These are phyloP conservation scores for Harmothoe impar DNA, from an alignment of 2,888 invertebrate species.

Conservation along the genomic window DNA sequence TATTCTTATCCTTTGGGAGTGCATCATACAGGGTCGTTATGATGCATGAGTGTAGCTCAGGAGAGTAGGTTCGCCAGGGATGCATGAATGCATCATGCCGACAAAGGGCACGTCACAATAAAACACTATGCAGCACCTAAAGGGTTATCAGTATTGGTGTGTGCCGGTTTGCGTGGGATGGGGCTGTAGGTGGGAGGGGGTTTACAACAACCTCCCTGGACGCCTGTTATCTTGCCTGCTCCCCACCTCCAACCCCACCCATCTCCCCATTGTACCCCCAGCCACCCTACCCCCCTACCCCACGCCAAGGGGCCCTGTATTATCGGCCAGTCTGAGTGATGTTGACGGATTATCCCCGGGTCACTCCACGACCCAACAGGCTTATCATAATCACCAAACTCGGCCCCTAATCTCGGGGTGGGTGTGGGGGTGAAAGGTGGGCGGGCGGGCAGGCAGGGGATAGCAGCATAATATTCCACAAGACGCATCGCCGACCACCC, in stretches of 20 bases:
- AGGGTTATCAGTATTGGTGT: not conserved
- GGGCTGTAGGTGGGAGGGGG: not conserved
- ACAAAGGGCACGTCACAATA: no score
- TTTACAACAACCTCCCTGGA: not conserved
- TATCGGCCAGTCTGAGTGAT: conserved; percentile 33
- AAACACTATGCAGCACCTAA: no score
- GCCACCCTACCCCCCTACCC: not conserved
- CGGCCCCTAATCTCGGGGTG: conserved; percentile 22
- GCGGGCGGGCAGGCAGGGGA: not conserved
- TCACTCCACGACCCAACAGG: not conserved
- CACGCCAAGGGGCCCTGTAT: not conserved
- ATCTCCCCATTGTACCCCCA: not conserved
- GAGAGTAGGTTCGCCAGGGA: no score
- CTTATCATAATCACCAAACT: conserved; percentile 49
- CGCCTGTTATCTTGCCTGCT: not conserved
- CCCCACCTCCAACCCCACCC: not conserved
- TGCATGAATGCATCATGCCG: no score
- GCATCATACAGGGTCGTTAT: no score
- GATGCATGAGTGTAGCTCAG: no score
- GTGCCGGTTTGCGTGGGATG: not conserved
- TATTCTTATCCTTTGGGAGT: no score
- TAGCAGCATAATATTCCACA: not conserved
- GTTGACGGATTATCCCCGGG: conserved; percentile 13
- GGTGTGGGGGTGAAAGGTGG: not conserved
- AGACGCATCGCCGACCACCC: not conserved